Evolutionary conservation across 2,113 vertebrate genomes (phyloP).

Genomic region (Indicator indicator): DNA sequence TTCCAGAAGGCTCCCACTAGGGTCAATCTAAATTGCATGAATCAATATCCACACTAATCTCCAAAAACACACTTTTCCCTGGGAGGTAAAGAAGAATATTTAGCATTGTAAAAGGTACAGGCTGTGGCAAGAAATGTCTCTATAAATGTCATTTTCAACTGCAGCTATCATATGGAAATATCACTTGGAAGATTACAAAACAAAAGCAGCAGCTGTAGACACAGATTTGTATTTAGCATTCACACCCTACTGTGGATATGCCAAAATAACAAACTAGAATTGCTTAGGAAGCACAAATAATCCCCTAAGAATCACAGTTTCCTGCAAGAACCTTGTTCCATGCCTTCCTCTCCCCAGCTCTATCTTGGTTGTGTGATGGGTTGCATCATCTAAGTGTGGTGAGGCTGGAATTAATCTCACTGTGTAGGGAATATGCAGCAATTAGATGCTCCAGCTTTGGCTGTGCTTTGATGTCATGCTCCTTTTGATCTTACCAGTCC

Average conservation of each 20-base stretch:
- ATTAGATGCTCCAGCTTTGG: not conserved
- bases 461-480: not conserved
- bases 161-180: not conserved
- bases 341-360: not conserved
- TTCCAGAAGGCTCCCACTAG: not conserved
- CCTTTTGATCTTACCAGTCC: slow-evolving; percentile 12
- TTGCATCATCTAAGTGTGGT: not conserved
- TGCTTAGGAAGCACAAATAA: not conserved
- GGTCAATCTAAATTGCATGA: not conserved
- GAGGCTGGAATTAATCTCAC: not conserved
- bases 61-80: not conserved
- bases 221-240: not conserved
- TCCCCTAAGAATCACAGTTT: not conserved
- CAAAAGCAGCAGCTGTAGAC: not conserved
- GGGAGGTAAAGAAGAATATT: not conserved
- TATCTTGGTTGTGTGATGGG: not conserved
- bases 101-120: not conserved
- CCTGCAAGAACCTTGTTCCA: not conserved
- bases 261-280: not conserved
- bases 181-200: not conserved
- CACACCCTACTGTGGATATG: not conserved
- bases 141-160: not conserved
- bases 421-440: not conserved
- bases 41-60: not conserved
- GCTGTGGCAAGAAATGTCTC: not conserved